These are phyloP conservation scores for Chauna torquata DNA, from an alignment of 2,113 vertebrate species.

Conservation along the genomic window DNA sequence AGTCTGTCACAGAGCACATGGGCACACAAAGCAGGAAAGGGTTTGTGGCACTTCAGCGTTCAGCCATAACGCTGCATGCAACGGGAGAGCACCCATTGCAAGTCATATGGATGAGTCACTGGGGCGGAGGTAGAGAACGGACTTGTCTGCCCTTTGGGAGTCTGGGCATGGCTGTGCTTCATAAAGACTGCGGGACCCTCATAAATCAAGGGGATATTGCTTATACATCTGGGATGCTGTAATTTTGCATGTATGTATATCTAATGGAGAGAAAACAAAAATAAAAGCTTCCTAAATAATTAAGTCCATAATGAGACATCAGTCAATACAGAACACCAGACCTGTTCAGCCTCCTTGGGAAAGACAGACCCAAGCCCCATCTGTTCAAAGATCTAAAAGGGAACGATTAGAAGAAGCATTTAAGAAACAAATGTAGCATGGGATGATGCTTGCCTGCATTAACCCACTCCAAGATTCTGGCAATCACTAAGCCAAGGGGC, in stretches of 20 bases:
- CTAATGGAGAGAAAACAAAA: not conserved
- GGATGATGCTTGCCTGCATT: not conserved
- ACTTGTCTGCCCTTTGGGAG: not conserved
- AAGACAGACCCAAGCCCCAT: not conserved
- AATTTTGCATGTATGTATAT: not conserved
- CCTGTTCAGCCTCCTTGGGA: not conserved
- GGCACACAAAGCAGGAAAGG: not conserved
- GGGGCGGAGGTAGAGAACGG: not conserved
- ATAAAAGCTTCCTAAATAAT: not conserved
- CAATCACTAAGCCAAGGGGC: not conserved
- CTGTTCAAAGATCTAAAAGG: conserved; percentile 13
- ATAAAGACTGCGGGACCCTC: not conserved
- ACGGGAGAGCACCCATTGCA: not conserved
- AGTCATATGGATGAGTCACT: not conserved
- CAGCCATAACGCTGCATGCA: not conserved
- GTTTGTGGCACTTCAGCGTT: not conserved
- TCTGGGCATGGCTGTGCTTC: not conserved
- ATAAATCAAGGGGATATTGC: not conserved
- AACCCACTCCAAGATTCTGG: not conserved
- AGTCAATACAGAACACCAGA: not conserved
- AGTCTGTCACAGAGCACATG: not conserved
- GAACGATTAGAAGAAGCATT: not conserved
- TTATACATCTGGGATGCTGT: not conserved
- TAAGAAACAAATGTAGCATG: not conserved
- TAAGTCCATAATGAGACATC: not conserved